These are phyloP conservation scores for Mercenaria mercenaria DNA, from an alignment of 1,140 invertebrate species.

Conservation along the genomic window DNA sequence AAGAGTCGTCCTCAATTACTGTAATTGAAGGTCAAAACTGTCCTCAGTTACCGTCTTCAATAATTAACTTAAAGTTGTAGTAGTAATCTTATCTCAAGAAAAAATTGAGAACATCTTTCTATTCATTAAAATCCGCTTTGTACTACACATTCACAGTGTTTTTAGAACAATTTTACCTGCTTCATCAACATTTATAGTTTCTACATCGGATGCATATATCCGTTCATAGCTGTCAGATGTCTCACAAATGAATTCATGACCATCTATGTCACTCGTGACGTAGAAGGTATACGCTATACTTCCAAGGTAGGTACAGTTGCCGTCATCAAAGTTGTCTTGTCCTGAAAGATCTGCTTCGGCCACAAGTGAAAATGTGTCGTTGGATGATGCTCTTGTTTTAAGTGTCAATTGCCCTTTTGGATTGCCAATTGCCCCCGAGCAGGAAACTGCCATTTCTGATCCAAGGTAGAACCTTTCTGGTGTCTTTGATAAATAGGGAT, in stretches of 20 bases:
- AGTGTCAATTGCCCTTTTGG: neutral
- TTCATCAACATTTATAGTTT: neutral
- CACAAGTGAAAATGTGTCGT: neutral
- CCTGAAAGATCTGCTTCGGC: neutral
- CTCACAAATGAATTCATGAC: neutral
- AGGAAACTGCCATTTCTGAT: neutral
- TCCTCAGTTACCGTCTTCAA: no score
- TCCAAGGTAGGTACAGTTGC: neutral
- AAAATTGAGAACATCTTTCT: no score
- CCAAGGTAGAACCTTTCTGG: neutral
- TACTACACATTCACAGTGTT: no score
- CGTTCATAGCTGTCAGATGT: neutral
- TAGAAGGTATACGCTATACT: neutral
- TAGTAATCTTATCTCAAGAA: no score
- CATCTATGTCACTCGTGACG: neutral
- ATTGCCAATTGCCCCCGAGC: neutral
- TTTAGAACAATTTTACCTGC: neutral
- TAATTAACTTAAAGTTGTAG: no score
- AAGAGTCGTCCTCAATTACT: no score
- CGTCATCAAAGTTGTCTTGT: neutral
- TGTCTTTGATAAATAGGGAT: neutral
- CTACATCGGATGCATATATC: neutral
- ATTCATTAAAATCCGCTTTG: no score
- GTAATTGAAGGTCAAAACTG: no score
- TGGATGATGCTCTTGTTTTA: neutral